phyloP scores from a whole-genome alignment of 2,888 invertebrate species.

The Resseliella maxima region DNA sequence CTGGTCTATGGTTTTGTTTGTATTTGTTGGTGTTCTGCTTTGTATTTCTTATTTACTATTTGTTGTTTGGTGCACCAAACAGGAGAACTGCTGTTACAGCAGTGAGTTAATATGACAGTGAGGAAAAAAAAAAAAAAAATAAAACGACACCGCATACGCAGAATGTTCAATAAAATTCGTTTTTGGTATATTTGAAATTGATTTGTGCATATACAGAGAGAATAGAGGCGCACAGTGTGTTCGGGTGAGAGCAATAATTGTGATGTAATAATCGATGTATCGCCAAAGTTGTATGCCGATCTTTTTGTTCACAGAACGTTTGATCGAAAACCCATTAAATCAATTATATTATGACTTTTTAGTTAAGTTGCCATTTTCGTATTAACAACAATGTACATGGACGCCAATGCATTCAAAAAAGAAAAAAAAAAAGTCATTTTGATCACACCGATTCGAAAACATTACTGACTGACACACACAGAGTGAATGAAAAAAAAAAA shows the following conservation, averaged over 20 bases:
- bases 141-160: no score
- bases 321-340: conserved; percentile 25
- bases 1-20: background rate
- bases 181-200: no score
- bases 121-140: no score
- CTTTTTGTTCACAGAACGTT: background rate
- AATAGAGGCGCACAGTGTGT: no score
- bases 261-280: background rate
- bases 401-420: conserved; percentile 18
- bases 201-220: no score
- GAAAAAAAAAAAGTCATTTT: background rate
- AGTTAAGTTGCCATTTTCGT: background rate
- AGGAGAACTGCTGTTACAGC: no score
- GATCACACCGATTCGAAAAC: background rate
- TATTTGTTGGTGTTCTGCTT: background rate
- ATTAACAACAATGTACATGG: background rate
- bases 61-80: no score
- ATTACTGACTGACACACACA: no score
- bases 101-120: no score
- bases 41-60: background rate
- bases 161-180: no score
- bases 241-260: background rate
- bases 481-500: background rate
- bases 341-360: conserved; percentile 27
- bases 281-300: background rate